Conservation (phyloP, 2,888 invertebrate species). For the Frankliniella intonsa region DNA sequence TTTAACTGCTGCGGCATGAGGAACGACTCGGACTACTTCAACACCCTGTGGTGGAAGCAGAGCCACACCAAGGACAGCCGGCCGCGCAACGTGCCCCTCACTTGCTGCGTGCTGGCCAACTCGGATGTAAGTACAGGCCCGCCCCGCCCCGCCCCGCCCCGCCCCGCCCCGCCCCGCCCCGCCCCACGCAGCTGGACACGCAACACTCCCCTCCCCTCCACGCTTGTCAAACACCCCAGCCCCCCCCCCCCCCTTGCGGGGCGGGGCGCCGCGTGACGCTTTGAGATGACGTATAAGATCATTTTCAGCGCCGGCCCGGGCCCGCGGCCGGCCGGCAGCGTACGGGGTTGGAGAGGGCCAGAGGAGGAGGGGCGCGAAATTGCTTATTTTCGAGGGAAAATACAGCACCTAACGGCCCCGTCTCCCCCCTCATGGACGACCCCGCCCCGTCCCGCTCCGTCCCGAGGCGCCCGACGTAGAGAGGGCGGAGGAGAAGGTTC, state of each 20-base stretch:
- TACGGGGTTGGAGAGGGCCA: not conserved
- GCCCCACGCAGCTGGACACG: not conserved
- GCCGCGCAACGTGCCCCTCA: conserved; percentile 44
- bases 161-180: not conserved
- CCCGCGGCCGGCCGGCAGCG: not conserved
- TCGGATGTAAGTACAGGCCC: conserved; percentile 41
- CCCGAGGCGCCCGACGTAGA: no score
- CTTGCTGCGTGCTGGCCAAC: conserved; percentile 46
- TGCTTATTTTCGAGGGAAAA: not conserved
- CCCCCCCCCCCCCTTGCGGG: not conserved
- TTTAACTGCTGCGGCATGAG: conserved; percentile 50
- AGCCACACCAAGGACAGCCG: conserved; percentile 41
- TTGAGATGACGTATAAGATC: not conserved
- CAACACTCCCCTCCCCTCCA: not conserved
- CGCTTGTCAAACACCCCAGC: not conserved
- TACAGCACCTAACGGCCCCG: not conserved
- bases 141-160: not conserved
- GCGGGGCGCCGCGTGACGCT: not conserved
- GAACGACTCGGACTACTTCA: conserved; percentile 46
- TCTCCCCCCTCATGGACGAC: no score
- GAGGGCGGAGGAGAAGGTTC: no score
- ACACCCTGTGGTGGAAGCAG: conserved; percentile 46
- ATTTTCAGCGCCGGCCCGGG: not conserved
- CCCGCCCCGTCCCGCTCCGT: no score
- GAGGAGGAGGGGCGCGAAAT: not conserved